Base-by-base conservation (phyloP, 2,888 invertebrate genomes). In the Leptodirus hochenwartii region DNA sequence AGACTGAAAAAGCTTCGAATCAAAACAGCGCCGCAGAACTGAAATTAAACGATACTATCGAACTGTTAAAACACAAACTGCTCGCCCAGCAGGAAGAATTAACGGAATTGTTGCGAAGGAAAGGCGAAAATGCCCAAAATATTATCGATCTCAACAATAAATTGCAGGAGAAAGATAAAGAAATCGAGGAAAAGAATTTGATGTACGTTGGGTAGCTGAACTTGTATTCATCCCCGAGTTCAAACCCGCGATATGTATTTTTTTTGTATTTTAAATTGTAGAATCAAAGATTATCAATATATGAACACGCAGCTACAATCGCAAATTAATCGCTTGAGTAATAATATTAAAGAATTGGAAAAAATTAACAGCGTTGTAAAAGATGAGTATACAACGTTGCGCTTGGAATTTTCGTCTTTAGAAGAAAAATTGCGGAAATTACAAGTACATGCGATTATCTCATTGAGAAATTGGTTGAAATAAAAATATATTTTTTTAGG, bases 381-480 rank as follows among this genome's bases (percentile, higher is more conserved):
- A 46, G 95, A 96, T 57, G 95, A 96, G 57, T 84, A 93, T 51
- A 85, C 90, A 54, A 90, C 93, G 0, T 56, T 93, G 35, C 91
- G 93, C 49, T 64, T 96, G 40, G 85, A 88, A 2, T 91, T 84
- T 58, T 73, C 76, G 32, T 68, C 85, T 5, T 62, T 93, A 25
- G 93, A 96, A 58, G 85, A 85, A 12, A 90, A 88, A 57, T 62
- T 87, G 43, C 65, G 81, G 39, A 79, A 76, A 59, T 65, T 70
- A 25, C 80, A 82, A 68, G 79, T 81, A 54, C 45, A 17, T 27
- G n/a, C n/a, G n/a, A 25, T 25, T 10, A 25, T 25, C 13, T 25
- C 13, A 8, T 25, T 25, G 10, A 13, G n/a, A 6, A 4, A 4
- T 11, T 10, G n/a, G 12, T 27, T 5, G 4, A 2, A 15, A 15